Percentiles rank a stretch among this genome's conserved stretches.
Evolutionary conservation across 2,888 invertebrate genomes (phyloP).

Genomic region (Pachycephus smyrnensis): DNA sequence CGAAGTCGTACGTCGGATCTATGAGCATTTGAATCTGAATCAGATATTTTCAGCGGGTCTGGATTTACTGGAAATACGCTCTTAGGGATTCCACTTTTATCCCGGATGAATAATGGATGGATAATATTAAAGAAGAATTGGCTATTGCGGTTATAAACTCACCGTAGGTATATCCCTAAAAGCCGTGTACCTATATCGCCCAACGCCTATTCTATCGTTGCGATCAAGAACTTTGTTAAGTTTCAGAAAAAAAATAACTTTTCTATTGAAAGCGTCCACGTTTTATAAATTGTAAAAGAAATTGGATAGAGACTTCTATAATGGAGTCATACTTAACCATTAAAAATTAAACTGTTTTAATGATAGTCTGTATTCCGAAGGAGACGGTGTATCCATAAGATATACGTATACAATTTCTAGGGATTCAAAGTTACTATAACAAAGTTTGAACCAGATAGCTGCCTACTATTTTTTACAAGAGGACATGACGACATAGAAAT

Average conservation of each 20-base stretch:
- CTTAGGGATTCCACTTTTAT: slow-evolving; percentile 43
- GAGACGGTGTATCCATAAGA: background rate
- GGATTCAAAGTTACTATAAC: background rate
- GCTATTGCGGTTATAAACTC: slow-evolving; percentile 17
- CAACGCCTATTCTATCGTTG: background rate
- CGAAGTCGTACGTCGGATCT: slow-evolving; percentile 41
- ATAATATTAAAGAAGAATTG: slow-evolving; percentile 40
- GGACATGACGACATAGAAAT: background rate
- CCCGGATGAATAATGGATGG: slow-evolving; percentile 57
- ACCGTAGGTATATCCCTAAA: background rate
- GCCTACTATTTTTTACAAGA: background rate
- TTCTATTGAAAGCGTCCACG: background rate
- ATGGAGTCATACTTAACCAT: background rate
- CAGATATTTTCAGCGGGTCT: slow-evolving; percentile 40
- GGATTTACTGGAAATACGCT: slow-evolving; percentile 49
- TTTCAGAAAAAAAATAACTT: background rate
- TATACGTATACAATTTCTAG: background rate
- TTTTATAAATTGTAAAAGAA: background rate
- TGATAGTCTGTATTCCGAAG: background rate
- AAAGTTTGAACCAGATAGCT: background rate
- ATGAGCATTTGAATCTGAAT: slow-evolving; percentile 56
- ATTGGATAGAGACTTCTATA: background rate
- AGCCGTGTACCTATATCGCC: background rate
- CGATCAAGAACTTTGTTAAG: background rate
- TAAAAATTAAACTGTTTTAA: background rate